phyloP scores from a whole-genome alignment of 2,797 vertebrate genomes.

The Trachurus trachurus region DNA sequence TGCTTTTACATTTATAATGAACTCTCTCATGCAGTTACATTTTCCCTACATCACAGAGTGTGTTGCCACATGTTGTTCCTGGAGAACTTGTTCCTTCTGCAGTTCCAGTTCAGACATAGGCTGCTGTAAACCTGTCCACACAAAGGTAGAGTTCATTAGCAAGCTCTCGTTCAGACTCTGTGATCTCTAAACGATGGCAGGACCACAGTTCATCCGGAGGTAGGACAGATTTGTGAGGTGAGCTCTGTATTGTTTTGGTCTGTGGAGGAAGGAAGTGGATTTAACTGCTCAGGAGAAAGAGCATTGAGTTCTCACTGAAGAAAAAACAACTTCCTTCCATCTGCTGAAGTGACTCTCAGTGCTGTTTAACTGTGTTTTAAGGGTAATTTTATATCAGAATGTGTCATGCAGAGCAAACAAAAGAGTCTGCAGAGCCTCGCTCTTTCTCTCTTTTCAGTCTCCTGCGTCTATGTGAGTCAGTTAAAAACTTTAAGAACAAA shows the following conservation, averaged over 20 bases:
- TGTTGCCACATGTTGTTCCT: neutral
- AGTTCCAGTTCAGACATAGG: slow-evolving; percentile 1
- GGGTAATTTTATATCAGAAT: too few species aligned
- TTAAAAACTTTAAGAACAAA: neutral
- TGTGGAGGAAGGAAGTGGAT: slow-evolving; percentile 42
- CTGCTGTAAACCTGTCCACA: slow-evolving; percentile 11
- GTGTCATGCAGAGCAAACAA: neutral
- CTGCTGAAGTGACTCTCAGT: too few species aligned
- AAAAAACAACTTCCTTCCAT: neutral
- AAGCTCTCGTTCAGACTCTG: neutral
- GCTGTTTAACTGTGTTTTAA: too few species aligned
- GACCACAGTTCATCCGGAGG: neutral
- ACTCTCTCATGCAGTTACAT: too few species aligned
- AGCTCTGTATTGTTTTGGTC: slow-evolving; percentile 2
- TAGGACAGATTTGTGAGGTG: slow-evolving; percentile 14
- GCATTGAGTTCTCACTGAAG: neutral
- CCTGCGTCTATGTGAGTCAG: neutral
- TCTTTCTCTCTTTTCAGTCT: neutral
- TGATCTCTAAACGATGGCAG: neutral
- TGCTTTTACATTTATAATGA: too few species aligned
- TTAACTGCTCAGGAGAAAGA: slow-evolving; percentile 18
- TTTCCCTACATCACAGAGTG: neutral
- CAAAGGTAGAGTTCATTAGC: slow-evolving; percentile 17
- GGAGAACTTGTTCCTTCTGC: slow-evolving; percentile 4
- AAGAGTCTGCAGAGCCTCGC: too few species aligned